Conservation (phyloP, 2,113 vertebrate species). For the Chelonoidis abingdonii region DNA sequence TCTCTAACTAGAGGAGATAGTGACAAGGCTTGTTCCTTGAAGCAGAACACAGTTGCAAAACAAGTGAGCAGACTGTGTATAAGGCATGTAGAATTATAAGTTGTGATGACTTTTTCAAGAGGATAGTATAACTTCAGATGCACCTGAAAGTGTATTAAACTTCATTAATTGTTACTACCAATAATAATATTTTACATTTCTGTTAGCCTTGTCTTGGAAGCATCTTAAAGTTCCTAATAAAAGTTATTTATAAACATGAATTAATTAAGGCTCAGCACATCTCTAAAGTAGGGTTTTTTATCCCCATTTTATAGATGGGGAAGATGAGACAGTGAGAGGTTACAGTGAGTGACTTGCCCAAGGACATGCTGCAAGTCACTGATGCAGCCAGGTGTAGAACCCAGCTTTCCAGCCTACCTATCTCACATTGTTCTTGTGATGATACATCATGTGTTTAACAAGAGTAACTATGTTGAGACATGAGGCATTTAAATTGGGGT, state of each 20-base stretch:
- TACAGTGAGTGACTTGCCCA: background rate
- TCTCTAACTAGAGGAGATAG: background rate
- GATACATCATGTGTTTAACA: constrained; percentile 16
- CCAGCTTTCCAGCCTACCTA: background rate
- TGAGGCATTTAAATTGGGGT: background rate
- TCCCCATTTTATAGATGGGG: background rate
- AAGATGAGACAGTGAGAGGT: background rate
- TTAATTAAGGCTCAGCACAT: constrained; percentile 47
- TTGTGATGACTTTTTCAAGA: background rate
- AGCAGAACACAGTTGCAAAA: background rate
- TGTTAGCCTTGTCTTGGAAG: constrained; percentile 26
- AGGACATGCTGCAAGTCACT: background rate
- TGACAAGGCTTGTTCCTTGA: background rate
- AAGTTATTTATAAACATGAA: background rate
- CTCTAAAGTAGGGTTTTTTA: constrained; percentile 35
- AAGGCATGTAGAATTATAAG: fast-evolving
- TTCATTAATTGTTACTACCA: constrained; percentile 6
- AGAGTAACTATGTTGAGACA: background rate
- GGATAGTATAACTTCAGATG: constrained; percentile 2
- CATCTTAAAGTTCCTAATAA: background rate
- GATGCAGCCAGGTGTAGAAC: background rate
- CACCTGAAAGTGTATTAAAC: background rate
- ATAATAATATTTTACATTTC: constrained; percentile 29
- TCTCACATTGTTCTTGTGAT: background rate
- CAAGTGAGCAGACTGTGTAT: background rate